A percentile compares a stretch with the other conserved stretches of the same genome.
Evolutionary conservation across 2,113 vertebrate genomes (phyloP).

Genomic region (Psophia crepitans): DNA sequence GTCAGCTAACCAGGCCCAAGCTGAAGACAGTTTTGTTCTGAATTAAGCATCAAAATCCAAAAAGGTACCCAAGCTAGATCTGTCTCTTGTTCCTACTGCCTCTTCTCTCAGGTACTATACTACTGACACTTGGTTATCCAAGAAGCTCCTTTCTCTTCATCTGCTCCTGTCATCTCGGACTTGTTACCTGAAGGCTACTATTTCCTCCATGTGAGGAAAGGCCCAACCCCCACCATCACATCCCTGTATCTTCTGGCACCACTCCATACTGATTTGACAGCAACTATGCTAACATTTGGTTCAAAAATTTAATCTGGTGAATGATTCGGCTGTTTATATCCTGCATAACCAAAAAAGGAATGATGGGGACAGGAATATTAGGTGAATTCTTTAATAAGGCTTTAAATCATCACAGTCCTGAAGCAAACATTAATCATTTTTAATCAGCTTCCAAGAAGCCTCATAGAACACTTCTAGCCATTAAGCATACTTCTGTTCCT

Average conservation of each 20-base stretch:
- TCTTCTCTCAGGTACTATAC: background rate
- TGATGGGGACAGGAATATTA: background rate
- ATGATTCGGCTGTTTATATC: background rate
- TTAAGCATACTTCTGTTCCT: background rate
- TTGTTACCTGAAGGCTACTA: background rate
- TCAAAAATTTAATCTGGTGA: background rate
- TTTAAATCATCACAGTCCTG: background rate
- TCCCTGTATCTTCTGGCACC: background rate
- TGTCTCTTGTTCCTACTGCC: background rate
- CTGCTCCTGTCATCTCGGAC: background rate
- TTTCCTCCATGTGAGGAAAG: background rate
- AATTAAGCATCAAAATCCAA: background rate
- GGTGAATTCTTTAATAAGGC: background rate
- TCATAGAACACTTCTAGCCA: conserved; percentile 11
- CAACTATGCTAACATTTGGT: background rate
- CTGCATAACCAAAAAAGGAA: background rate
- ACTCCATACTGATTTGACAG: background rate
- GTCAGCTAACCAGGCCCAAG: background rate
- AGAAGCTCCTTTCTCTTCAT: background rate
- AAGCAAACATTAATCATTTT: background rate
- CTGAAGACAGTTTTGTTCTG: background rate
- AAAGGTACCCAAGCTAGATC: background rate
- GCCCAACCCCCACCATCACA: background rate
- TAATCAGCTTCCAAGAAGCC: background rate
- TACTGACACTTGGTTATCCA: background rate